A percentile compares a stretch with the other conserved stretches of the same genome.
phyloP scores from a whole-genome alignment of 2,888 invertebrate genomes.

The Hyalella azteca region DNA sequence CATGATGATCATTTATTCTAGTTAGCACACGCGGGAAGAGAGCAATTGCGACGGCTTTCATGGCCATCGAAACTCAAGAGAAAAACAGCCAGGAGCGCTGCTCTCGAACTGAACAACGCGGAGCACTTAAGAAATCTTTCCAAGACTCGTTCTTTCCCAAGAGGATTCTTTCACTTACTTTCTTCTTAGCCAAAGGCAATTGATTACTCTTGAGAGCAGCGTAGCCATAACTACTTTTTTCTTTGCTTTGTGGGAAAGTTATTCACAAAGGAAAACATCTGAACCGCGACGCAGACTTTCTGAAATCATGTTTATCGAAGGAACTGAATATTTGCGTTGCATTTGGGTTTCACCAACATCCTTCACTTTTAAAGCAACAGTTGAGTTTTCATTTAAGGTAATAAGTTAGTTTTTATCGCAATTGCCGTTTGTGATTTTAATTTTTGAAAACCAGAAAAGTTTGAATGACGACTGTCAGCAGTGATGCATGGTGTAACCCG shows the following conservation, averaged over 20 bases:
- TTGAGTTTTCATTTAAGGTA: too few relatives aligned
- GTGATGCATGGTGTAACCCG: too few relatives aligned
- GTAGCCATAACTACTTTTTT: not conserved
- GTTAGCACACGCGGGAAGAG: too few relatives aligned
- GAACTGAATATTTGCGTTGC: not conserved
- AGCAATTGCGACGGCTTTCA: too few relatives aligned
- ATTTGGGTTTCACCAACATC: too few relatives aligned
- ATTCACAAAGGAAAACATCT: not conserved
- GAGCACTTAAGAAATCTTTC: not conserved
- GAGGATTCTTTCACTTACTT: slow-evolving; percentile 2
- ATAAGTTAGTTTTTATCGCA: too few relatives aligned
- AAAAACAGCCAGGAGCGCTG: not conserved
- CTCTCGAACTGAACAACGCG: not conserved
- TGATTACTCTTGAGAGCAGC: not conserved
- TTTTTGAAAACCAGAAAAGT: too few relatives aligned
- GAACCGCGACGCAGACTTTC: not conserved
- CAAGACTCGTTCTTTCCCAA: not conserved
- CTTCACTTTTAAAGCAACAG: too few relatives aligned
- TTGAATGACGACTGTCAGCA: too few relatives aligned
- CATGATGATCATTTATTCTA: too few relatives aligned
- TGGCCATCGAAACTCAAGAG: too few relatives aligned
- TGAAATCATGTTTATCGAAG: not conserved
- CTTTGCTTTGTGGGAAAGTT: not conserved
- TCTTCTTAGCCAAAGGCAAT: slow-evolving; percentile 2
- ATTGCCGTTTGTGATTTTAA: too few relatives aligned